These are phyloP conservation scores for Plutomurus gul DNA, from an alignment of 1,140 invertebrate species.

Conservation along the genomic window DNA sequence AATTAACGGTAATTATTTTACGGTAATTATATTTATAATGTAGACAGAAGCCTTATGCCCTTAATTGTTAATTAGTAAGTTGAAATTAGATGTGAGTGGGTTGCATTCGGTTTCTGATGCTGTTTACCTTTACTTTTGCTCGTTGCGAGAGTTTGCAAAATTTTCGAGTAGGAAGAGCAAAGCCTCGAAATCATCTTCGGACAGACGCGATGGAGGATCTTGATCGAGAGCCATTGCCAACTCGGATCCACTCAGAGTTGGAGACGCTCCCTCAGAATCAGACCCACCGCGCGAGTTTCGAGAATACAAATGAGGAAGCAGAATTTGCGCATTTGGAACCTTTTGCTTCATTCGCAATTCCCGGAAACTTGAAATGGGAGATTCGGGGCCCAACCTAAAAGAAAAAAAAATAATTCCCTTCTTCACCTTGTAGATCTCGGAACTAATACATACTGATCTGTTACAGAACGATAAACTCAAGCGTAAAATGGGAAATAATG, in stretches of 20 bases:
- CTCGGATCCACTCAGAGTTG: neutral
- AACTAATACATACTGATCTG: neutral
- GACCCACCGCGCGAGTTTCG: neutral
- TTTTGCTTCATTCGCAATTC: slow-evolving; percentile 45
- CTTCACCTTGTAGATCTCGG: neutral
- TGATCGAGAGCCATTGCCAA: neutral
- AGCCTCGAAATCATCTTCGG: slow-evolving; percentile 41
- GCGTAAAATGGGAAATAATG: neutral
- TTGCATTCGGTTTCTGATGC: neutral
- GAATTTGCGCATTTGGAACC: slow-evolving; percentile 35
- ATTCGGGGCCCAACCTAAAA: neutral
- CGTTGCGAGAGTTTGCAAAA: neutral
- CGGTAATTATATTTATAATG: no score
- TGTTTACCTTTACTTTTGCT: neutral
- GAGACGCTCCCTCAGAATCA: neutral
- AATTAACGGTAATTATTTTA: no score
- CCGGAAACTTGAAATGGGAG: slow-evolving; percentile 37
- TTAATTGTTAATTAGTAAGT: neutral
- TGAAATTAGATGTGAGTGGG: neutral
- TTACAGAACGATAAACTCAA: neutral
- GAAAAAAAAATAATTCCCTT: neutral
- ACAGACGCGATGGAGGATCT: neutral
- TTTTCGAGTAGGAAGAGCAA: slow-evolving; percentile 35
- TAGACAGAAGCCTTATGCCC: slow-evolving; percentile 12
- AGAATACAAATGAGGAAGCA: slow-evolving; percentile 23